Evolutionary conservation across 2,888 invertebrate genomes (phyloP).

Genomic region (Cancer borealis): DNA sequence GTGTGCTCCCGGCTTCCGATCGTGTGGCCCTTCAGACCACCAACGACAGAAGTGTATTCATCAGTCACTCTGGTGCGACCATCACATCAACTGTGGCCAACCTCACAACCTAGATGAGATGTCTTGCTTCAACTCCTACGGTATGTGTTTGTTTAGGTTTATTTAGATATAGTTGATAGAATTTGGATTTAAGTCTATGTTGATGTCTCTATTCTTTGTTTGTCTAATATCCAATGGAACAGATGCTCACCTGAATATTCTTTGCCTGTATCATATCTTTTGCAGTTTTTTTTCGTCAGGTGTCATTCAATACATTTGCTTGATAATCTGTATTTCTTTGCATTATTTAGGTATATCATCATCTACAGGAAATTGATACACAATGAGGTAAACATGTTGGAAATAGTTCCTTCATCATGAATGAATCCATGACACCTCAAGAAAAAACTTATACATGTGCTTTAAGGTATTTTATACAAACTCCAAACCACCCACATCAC

Average conservation of each 20-base stretch:
- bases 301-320: too few relatives aligned
- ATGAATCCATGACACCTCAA: too few relatives aligned
- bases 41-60: constrained; percentile 69
- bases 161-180: background rate
- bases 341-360: too few relatives aligned
- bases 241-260: background rate
- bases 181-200: background rate
- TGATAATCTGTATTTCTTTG: too few relatives aligned
- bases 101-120: constrained; percentile 69
- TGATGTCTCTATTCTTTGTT: background rate
- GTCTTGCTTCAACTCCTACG: constrained; percentile 61
- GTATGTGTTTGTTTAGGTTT: background rate
- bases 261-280: too few relatives aligned
- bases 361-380: too few relatives aligned
- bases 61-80: constrained; percentile 75
- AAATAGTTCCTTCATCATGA: too few relatives aligned
- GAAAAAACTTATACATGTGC: too few relatives aligned
- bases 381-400: too few relatives aligned
- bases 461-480: too few relatives aligned
- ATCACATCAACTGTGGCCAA: constrained; percentile 75
- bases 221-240: background rate
- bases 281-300: too few relatives aligned
- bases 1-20: constrained; percentile 65
- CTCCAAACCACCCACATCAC: too few relatives aligned
- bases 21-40: constrained; percentile 61